Base-by-base conservation (phyloP, 2,113 vertebrate species). In the Indicator maculatus region DNA sequence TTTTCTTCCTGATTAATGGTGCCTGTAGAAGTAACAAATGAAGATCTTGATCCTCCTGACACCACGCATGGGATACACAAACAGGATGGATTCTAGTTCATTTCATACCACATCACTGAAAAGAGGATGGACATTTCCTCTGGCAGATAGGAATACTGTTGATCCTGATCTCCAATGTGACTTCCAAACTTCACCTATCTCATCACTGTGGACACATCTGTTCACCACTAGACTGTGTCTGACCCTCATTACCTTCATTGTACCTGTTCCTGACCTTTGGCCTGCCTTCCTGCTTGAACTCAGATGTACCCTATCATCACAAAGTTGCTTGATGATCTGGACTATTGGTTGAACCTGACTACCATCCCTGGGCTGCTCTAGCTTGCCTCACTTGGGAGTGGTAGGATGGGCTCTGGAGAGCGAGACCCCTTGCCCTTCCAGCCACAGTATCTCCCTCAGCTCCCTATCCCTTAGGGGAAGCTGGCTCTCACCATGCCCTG, bases 381-480 rank as follows among this genome's bases (percentile, higher is more conserved):
- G 23, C 53, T 71, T 67, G 31, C 23, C 41, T 55, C 0, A 0
- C 6, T 19, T 81, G 19, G 9, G 11, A 3, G 27, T 12, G 27
- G 19, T 44, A 36, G 30, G 8, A 64, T 6, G 9, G 13, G 30
- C 24, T 39, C n/a, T 83, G 72, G 58, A 9, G 31, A 36, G 38
- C 0, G 33, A 44, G 11, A 13, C 1, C 14, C 12, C 38, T 67
- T n/a, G 53, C 17, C 20, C 27, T 55, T 30, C 36, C 66, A 58
- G 58, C 36, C 20, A 1, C 6, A 5, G 18, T 41, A 77, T 33
- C 18, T 47, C 28, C 12, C 31, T 38, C 36, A 72, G 26, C 28
- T 70, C 5, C 26, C 60, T 26, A 23, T 38, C 4, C 33, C 14
- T 45, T 24, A 45, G 23, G 58, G 31, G 59, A 9, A 66, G 47